Base-by-base conservation (phyloP, 2,888 invertebrate genomes). In the Agonopterix heracliana region DNA sequence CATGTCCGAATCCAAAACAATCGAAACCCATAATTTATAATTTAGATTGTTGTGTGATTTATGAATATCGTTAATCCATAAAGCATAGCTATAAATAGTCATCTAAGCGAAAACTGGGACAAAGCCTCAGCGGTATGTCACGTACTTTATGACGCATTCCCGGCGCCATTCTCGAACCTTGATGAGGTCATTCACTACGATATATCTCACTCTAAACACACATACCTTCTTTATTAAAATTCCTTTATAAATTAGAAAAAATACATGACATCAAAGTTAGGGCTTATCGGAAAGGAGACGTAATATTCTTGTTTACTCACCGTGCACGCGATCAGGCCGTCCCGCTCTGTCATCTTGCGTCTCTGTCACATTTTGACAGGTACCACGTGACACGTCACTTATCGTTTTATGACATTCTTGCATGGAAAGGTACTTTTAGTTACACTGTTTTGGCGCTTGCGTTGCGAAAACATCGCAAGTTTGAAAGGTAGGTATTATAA, bases 321-420 rank as follows among this genome's bases (percentile, higher is more conserved):
- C 57, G 63, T 63, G 62, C 68, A 69, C 66, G 66, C 66, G 60
- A 66, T 53, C 54, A 14, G 45, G 52, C 68, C 60, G 47, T 74
- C 74, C 55, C 68, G 38, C 61, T 74, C 71, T 60, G 54, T 50
- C 52, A 41, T 54, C 51, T 56, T 71, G 66, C 58, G 49, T 80
- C 82, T 74, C 80, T 70, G 64, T 83, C 81, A 62, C 62, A 65
- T 74, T 74, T 78, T 81, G 83, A 84, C 85, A 81, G 80, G 71
- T 59, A 69, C 69, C 77, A 78, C 79, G 79, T 75, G 77, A 70
- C 67, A 42, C 40, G 9, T 43, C 41, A 43, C 48, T 50, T 41
- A 9, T 47, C 11, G 35, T n/a, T 13, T 14, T 9, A 12, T 12
- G 17, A 47, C 11, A 45, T 26, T 26, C 26, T 26, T 3, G 26